Conservation (phyloP, 2,113 vertebrate genomes). For the Takifugu bimaculatus region DNA sequence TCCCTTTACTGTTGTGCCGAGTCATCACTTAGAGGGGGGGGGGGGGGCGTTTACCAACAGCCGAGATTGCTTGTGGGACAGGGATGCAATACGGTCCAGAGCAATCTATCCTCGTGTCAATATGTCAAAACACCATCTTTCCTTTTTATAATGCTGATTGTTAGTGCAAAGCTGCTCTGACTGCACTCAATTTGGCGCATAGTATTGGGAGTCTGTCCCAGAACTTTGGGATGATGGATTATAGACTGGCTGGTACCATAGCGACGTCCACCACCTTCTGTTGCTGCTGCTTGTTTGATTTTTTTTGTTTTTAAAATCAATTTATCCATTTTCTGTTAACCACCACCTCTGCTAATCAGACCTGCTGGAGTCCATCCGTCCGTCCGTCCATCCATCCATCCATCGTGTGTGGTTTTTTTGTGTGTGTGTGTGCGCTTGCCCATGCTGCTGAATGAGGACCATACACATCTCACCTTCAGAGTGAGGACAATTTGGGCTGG, state of each 20-base stretch:
- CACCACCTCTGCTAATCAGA: too few relatives aligned
- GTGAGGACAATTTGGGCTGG: too few relatives aligned
- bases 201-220: conserved; percentile 39
- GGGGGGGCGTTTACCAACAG: conserved; percentile 58
- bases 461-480: too few relatives aligned
- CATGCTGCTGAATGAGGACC: too few relatives aligned
- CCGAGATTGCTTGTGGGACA: conserved; percentile 71
- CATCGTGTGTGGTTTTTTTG: too few relatives aligned
- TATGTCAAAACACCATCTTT: conserved; percentile 69
- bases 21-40: conserved; percentile 55
- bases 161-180: conserved; percentile 47
- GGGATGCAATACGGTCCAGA: conserved; percentile 69
- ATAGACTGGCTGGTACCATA: conserved; percentile 34
- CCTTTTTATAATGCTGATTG: conserved; percentile 62
- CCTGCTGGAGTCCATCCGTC: too few relatives aligned
- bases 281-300: too few relatives aligned
- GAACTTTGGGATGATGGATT: conserved; percentile 45
- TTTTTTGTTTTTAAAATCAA: too few relatives aligned
- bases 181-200: conserved; percentile 47
- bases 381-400: too few relatives aligned
- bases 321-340: too few relatives aligned
- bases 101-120: conserved; percentile 68
- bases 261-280: conserved; percentile 23
- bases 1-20: conserved; percentile 53
- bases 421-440: too few relatives aligned